Conservation (phyloP, 2,797 vertebrate genomes). For the Champsocephalus gunnari region DNA sequence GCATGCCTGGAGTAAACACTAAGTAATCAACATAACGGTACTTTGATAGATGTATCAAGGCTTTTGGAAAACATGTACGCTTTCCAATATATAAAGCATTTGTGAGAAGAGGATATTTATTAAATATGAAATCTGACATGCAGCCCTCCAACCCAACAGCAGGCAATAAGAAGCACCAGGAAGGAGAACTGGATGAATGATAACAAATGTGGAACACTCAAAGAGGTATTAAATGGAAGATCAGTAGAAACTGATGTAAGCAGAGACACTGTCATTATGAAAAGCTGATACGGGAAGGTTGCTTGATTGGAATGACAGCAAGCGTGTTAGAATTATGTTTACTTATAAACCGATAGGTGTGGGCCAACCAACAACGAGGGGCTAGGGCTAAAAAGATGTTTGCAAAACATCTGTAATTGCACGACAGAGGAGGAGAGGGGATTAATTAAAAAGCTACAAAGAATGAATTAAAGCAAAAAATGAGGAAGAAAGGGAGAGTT, state of each 20-base stretch:
- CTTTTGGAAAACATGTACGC: background rate
- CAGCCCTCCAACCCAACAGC: slow-evolving; percentile 58
- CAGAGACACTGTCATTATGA: slow-evolving; percentile 26
- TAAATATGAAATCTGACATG: slow-evolving; percentile 29
- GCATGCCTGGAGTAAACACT: slow-evolving; percentile 23
- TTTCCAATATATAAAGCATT: background rate
- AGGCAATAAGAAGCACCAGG: slow-evolving; percentile 44
- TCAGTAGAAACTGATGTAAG: slow-evolving; percentile 26
- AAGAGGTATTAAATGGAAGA: slow-evolving; percentile 2
- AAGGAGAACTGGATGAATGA: slow-evolving; percentile 30
- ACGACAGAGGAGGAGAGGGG: background rate
- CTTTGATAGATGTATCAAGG: background rate
- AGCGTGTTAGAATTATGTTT: background rate
- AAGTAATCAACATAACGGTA: background rate
- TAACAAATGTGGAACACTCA: slow-evolving; percentile 41
- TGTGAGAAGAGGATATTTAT: background rate
- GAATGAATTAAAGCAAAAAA: background rate
- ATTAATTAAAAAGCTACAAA: slow-evolving; percentile 15
- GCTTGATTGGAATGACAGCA: slow-evolving; percentile 25
- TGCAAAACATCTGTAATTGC: background rate
- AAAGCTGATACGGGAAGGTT: slow-evolving; percentile 12
- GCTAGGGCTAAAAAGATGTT: background rate
- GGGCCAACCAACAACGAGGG: background rate
- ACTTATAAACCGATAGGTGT: background rate
- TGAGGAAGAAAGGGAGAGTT: background rate